phyloP scores from a whole-genome alignment of 2,797 vertebrate species.

The Sparus aurata region DNA sequence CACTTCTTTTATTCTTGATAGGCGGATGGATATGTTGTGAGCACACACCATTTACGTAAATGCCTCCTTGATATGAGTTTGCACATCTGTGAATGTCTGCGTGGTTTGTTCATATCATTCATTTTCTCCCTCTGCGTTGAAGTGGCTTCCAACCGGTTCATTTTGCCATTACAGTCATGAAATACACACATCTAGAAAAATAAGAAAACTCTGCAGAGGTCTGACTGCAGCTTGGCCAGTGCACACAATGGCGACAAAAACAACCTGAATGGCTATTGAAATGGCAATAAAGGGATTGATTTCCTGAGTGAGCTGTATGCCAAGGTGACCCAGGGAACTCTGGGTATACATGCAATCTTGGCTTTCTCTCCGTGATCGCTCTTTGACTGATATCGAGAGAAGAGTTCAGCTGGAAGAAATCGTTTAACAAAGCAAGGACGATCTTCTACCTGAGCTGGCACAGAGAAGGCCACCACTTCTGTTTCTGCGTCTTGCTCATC shows the following conservation, averaged over 20 bases:
- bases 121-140: conserved; percentile 4
- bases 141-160: neutral
- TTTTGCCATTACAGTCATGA: conserved; percentile 31
- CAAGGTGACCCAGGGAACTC: conserved; percentile 78
- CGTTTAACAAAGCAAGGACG: conserved; percentile 81
- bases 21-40: neutral
- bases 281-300: conserved; percentile 77
- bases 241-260: conserved; percentile 54
- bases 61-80: neutral
- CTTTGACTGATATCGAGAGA: conserved; percentile 70
- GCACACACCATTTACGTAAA: neutral
- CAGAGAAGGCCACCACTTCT: conserved; percentile 51
- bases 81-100: neutral
- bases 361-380: conserved; percentile 50
- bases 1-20: neutral
- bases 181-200: conserved; percentile 24
- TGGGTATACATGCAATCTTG: conserved; percentile 58
- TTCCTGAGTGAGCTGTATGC: conserved; percentile 54
- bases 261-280: conserved; percentile 66
- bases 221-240: conserved; percentile 23
- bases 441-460: conserved; percentile 75
- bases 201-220: conserved; percentile 9
- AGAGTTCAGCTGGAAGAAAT: conserved; percentile 84
- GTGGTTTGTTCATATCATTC: neutral
- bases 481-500: conserved; percentile 34